phyloP scores from a whole-genome alignment of 2,797 vertebrate genomes.

The Prionace glauca region DNA sequence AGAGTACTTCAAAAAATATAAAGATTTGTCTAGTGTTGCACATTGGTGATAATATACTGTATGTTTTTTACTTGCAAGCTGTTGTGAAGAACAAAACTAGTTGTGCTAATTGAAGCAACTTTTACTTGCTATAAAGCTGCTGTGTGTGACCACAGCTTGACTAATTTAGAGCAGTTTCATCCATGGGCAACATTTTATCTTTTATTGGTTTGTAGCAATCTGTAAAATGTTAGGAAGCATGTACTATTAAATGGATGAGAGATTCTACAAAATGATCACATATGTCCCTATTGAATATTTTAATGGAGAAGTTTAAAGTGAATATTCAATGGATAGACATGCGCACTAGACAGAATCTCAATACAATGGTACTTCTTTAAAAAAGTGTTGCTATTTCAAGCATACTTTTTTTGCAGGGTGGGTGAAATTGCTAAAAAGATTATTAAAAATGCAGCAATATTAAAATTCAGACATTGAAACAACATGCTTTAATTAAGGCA shows the following conservation, averaged over 20 bases:
- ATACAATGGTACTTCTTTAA: not conserved
- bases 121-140: constrained; percentile 15
- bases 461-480: constrained; percentile 38
- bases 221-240: constrained; percentile 38
- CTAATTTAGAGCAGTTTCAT: constrained; percentile 37
- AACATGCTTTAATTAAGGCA: constrained; percentile 37
- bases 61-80: not conserved
- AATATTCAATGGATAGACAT: not conserved
- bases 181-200: constrained; percentile 29
- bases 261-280: constrained; percentile 38
- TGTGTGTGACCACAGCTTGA: constrained; percentile 36
- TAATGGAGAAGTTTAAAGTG: not conserved
- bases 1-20: not conserved
- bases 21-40: not conserved
- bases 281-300: constrained; percentile 26
- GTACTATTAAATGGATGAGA: constrained; percentile 38
- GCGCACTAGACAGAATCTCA: not conserved
- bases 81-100: not conserved
- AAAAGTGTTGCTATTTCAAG: constrained; percentile 28
- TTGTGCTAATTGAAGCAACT: constrained; percentile 11
- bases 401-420: not conserved
- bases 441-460: constrained; percentile 33
- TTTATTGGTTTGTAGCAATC: constrained; percentile 38
- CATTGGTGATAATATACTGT: not conserved
- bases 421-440: not conserved